Conservation (phyloP, 2,888 invertebrate genomes). For the Lordiphosa fenestrarum region DNA sequence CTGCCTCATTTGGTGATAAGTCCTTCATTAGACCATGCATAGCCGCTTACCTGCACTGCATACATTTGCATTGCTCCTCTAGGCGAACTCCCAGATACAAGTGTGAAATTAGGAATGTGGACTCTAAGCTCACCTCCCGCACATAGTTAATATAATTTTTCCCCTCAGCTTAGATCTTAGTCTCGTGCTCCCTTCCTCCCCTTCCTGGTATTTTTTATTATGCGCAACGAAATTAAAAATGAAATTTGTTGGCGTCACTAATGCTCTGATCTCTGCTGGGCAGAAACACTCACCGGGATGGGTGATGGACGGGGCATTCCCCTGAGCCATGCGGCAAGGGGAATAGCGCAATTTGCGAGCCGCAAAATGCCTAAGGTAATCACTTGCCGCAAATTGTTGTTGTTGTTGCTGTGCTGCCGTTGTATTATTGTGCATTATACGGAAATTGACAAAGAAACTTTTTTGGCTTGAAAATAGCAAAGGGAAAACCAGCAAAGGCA, state of each 20-base stretch:
- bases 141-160: too few species aligned
- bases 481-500: slow-evolving; percentile 36
- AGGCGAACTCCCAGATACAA: too few species aligned
- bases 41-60: too few species aligned
- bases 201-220: slow-evolving; percentile 50
- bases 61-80: too few species aligned
- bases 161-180: neutral
- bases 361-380: slow-evolving; percentile 61
- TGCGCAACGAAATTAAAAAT: slow-evolving; percentile 70
- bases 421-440: slow-evolving; percentile 57
- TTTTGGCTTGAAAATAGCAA: slow-evolving; percentile 59
- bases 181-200: neutral
- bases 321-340: slow-evolving; percentile 47
- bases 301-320: slow-evolving; percentile 38
- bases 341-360: slow-evolving; percentile 66
- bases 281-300: slow-evolving; percentile 27
- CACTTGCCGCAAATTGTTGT: slow-evolving; percentile 65
- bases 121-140: too few species aligned
- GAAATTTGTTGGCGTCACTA: slow-evolving; percentile 55
- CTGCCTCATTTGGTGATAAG: too few species aligned
- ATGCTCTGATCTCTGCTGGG: slow-evolving; percentile 46
- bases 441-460: slow-evolving; percentile 73
- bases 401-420: slow-evolving; percentile 26
- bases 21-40: too few species aligned
- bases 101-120: too few species aligned